Evolutionary conservation across 2,888 invertebrate species (phyloP).

Genomic region (Acanthoscelides obtectus): DNA sequence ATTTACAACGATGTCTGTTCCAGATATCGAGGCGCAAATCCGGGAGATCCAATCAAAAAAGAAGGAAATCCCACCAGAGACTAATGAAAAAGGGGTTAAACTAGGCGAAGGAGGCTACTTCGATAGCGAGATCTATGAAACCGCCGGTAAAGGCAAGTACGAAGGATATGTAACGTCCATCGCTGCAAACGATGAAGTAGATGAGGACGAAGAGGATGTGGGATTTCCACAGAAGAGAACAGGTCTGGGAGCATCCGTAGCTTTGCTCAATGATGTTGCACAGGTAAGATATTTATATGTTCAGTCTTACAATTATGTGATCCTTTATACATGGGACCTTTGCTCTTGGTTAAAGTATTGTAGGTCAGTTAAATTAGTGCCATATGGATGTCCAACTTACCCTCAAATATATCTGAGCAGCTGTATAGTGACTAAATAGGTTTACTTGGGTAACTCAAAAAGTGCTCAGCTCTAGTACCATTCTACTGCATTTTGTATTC

Average conservation of each 20-base stretch:
- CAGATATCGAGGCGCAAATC: slow-evolving; percentile 94
- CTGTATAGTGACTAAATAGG: too few species aligned
- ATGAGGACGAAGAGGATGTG: slow-evolving; percentile 87
- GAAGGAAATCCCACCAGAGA: slow-evolving; percentile 62
- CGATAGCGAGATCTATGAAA: slow-evolving; percentile 93
- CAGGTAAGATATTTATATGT: too few species aligned
- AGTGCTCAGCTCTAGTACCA: too few species aligned
- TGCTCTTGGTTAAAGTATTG: too few species aligned
- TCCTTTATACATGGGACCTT: too few species aligned
- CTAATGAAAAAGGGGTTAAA: slow-evolving; percentile 70
- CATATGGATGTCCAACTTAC: too few species aligned
- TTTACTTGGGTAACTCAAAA: too few species aligned
- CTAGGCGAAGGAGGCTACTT: slow-evolving; percentile 80
- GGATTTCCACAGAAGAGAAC: slow-evolving; percentile 69
- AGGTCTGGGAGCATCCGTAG: slow-evolving; percentile 76
- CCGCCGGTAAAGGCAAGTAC: slow-evolving; percentile 68
- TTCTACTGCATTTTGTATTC: too few species aligned
- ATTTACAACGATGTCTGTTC: slow-evolving; percentile 18
- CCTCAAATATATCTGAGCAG: too few species aligned
- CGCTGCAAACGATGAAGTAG: slow-evolving; percentile 92
- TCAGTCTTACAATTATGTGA: too few species aligned
- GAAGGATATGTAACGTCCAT: slow-evolving; percentile 96
- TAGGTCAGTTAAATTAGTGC: too few species aligned
- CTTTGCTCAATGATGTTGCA: slow-evolving; percentile 84
- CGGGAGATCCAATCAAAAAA: slow-evolving; percentile 85